These are phyloP conservation scores for Caloenas nicobarica DNA, from an alignment of 2,113 vertebrate genomes.

Conservation along the genomic window DNA sequence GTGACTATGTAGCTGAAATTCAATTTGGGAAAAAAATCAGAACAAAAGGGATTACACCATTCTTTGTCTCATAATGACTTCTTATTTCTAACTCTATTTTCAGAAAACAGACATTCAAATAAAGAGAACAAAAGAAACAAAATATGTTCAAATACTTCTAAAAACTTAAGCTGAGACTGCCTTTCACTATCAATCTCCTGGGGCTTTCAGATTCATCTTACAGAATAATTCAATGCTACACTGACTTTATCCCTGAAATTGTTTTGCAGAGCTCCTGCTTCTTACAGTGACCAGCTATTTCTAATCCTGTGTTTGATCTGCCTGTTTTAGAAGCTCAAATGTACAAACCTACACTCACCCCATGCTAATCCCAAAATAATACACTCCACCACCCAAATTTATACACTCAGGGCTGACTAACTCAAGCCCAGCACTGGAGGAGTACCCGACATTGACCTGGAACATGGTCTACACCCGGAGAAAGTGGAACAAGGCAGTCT, in stretches of 20 bases:
- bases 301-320: not conserved
- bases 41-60: not conserved
- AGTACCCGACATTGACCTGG: not conserved
- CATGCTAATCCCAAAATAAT: not conserved
- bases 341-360: not conserved
- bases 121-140: not conserved
- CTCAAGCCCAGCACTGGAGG: not conserved
- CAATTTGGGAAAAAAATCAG: not conserved
- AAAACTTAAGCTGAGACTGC: not conserved
- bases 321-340: not conserved
- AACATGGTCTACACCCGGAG: not conserved
- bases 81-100: not conserved
- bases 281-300: not conserved
- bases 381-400: not conserved
- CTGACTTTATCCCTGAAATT: not conserved
- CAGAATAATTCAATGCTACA: not conserved
- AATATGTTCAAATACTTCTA: not conserved
- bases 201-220: not conserved
- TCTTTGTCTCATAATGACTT: not conserved
- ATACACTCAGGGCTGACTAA: not conserved
- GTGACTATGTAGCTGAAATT: not conserved
- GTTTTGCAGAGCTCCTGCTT: not conserved
- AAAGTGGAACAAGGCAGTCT: not conserved
- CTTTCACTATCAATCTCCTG: not conserved
- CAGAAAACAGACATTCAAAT: constrained; percentile 1